Evolutionary conservation across 1,140 invertebrate species (phyloP), one percentile per base, ranked within the genome.

Genomic region (Meloidogyne floridensis): DNA sequence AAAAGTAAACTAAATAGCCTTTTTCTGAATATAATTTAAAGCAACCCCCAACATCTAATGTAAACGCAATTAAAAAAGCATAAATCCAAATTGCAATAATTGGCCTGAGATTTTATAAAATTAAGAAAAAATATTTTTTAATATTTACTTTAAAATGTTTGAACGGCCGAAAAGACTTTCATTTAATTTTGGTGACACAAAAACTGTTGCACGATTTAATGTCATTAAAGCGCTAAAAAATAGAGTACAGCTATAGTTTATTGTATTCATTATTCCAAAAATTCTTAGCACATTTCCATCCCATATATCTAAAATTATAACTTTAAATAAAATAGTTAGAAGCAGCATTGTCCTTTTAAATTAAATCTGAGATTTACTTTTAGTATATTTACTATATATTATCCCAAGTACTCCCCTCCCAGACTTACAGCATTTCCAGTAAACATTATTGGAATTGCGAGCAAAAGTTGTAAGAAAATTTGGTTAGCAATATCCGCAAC

Each of bases 211-310:
- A 4, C 59, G 13, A 65, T 65, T 65, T 7, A 65, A 7, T 11
- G 59, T 65, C 59, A 65, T 65, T 65, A 65, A 65, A n/a, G 15
- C 59, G n/a, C 59, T 65, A 8, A 65, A 65, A 65, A 65, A 65
- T 65, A 65, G n/a, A 5, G n/a, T 18, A 65, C 15, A 15, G n/a
- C 59, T 65, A n/a, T 65, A 65, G 59, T 15, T 65, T 65, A 65
- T 6, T 18, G 59, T n/a, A 65, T 65, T 65, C n/a, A 65, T n/a
- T n/a, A 65, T 65, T 65, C 59, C 59, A 65, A 65, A 65, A n/a
- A 65, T 65, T 65, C 59, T 11, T 18, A 65, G 59, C 5, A 65
- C 7, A 7, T 18, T 65, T 65, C 59, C 59, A 18, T 65, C 0
- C 59, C 59, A 65, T 65, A 65, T n/a, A 65, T n/a, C 59, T 65